Percentiles rank a stretch among this genome's conserved stretches.
Evolutionary conservation across 2,797 vertebrate species (phyloP).

Genomic region (Melanotaenia trifasciata): DNA sequence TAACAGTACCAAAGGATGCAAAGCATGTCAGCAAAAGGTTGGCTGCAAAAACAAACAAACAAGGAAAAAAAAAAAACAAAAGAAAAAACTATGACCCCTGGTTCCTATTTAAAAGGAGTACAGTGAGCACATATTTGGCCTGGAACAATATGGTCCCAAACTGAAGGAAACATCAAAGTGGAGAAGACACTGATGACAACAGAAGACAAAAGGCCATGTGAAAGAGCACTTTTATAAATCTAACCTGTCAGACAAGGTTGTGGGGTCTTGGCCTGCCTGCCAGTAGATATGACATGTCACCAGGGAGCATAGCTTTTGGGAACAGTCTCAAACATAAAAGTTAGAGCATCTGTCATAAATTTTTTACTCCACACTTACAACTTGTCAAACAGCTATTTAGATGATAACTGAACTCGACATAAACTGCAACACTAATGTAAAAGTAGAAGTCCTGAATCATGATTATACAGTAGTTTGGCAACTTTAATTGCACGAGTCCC

Average conservation of each 20-base stretch:
- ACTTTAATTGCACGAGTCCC: constrained; percentile 60
- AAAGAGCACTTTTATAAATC: constrained; percentile 59
- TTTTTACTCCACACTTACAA: constrained; percentile 27
- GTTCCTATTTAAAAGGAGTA: constrained; percentile 46
- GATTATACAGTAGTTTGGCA: constrained; percentile 38
- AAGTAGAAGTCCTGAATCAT: constrained; percentile 19
- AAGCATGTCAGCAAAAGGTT: constrained; percentile 29
- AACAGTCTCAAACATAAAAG: constrained; percentile 47
- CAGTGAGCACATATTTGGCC: constrained; percentile 16
- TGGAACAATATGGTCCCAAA: constrained; percentile 54
- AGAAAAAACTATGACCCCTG: constrained; percentile 47
- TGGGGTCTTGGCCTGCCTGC: constrained; percentile 67
- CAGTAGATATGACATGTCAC: constrained; percentile 62
- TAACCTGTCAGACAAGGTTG: constrained; percentile 73
- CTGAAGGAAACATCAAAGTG: constrained; percentile 63
- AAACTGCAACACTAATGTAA: constrained; percentile 13
- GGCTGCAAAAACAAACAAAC: not conserved
- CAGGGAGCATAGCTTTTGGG: constrained; percentile 51
- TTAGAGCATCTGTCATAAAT: constrained; percentile 42
- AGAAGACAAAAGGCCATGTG: constrained; percentile 71
- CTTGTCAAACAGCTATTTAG: constrained; percentile 28
- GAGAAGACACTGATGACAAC: constrained; percentile 66
- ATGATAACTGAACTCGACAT: constrained; percentile 23
- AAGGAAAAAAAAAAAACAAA: constrained; percentile 19
- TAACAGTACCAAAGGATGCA: constrained; percentile 13